Percentiles rank a stretch among this genome's conserved stretches.
Conservation (phyloP, 2,797 vertebrate species). For the Sebastes nivosus region DNA sequence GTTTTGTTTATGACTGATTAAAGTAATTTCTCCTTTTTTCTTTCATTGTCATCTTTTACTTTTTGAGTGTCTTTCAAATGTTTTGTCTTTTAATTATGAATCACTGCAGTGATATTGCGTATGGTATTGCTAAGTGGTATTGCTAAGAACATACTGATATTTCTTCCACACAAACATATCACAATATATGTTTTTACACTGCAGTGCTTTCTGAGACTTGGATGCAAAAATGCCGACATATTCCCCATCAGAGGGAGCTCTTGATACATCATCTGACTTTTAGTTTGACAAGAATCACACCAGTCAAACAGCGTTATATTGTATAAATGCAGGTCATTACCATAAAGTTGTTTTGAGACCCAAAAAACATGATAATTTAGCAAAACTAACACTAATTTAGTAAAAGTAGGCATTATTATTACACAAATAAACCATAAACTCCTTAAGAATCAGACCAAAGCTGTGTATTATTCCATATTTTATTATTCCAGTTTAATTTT, state of each 20-base stretch:
- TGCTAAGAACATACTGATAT: not conserved
- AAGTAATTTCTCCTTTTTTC: not conserved
- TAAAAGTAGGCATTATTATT: not conserved
- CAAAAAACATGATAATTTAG: not conserved
- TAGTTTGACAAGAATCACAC: not conserved
- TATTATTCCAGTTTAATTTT: conserved; percentile 82
- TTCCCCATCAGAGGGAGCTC: conserved; percentile 72
- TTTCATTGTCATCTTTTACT: not conserved
- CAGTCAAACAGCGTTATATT: not conserved
- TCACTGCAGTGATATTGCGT: not conserved
- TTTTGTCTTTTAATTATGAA: not conserved
- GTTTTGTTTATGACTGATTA: conserved; percentile 3
- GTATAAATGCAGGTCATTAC: not conserved
- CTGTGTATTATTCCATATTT: conserved; percentile 57
- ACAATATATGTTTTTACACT: not conserved
- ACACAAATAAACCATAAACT: not conserved
- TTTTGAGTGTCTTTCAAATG: not conserved
- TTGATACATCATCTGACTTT: conserved; percentile 17
- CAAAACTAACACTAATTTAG: not conserved
- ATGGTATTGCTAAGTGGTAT: not conserved
- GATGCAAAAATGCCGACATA: not conserved
- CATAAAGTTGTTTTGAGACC: not conserved
- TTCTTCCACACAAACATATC: too few relatives aligned
- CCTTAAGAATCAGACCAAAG: conserved; percentile 11
- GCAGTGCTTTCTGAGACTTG: not conserved